phyloP scores from a whole-genome alignment of 2,113 vertebrate species.

The Rhagologus leucostigma region DNA sequence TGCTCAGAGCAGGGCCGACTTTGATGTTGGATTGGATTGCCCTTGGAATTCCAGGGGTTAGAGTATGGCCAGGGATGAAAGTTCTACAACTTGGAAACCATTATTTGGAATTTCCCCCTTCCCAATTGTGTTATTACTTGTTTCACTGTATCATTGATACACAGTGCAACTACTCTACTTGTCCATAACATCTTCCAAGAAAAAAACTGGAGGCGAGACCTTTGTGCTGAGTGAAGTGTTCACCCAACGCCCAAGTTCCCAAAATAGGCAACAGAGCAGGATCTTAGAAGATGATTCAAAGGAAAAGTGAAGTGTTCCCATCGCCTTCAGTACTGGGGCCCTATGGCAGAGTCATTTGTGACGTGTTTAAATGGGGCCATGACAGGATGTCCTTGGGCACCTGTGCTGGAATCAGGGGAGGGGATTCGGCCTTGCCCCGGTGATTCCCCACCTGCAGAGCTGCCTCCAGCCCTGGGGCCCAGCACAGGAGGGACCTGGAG shows the following conservation, averaged over 20 bases:
- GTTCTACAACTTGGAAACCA: neutral
- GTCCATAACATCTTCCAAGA: neutral
- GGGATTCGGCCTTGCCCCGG: neutral
- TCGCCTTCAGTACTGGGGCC: neutral
- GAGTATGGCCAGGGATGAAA: neutral
- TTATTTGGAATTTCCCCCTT: neutral
- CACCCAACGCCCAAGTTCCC: neutral
- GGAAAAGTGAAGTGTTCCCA: neutral
- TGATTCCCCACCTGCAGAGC: neutral
- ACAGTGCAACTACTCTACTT: neutral
- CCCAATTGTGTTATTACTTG: neutral
- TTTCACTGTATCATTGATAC: neutral
- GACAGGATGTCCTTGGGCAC: neutral
- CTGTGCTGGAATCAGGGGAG: neutral
- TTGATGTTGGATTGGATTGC: neutral
- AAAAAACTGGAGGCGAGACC: neutral
- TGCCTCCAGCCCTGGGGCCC: neutral
- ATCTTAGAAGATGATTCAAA: neutral
- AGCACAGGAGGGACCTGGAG: neutral
- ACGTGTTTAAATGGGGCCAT: rapidly evolving
- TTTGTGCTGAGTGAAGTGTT: neutral
- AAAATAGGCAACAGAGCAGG: neutral
- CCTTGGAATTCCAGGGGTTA: neutral
- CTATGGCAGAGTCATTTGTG: too few species aligned
- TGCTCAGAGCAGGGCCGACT: neutral